A percentile compares a stretch with the other conserved stretches of the same genome.
phyloP scores from a whole-genome alignment of 2,113 vertebrate genomes.

The Centrocercus urophasianus region DNA sequence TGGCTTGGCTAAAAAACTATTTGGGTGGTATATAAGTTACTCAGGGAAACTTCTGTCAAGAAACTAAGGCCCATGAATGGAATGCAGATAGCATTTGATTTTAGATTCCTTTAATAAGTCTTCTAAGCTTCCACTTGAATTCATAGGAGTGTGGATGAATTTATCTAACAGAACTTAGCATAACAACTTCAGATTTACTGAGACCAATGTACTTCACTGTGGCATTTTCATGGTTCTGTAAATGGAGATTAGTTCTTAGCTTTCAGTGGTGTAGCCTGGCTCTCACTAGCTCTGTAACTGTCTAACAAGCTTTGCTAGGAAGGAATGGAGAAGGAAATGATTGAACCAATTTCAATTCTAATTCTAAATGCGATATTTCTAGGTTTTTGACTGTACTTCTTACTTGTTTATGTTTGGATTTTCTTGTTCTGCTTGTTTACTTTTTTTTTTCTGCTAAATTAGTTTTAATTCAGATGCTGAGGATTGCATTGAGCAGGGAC shows the following conservation, averaged over 20 bases:
- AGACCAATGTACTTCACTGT: not conserved
- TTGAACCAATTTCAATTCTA: not conserved
- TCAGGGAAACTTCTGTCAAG: conserved; percentile 1
- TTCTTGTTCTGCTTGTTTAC: too few relatives aligned
- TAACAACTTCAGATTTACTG: not conserved
- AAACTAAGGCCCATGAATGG: not conserved
- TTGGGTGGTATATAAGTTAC: not conserved
- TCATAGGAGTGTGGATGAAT: not conserved
- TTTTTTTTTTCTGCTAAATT: not conserved
- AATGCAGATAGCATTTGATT: conserved; percentile 2
- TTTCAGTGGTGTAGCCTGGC: not conserved
- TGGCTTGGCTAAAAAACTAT: not conserved
- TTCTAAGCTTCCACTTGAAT: not conserved
- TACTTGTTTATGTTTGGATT: not conserved
- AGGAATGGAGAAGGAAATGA: not conserved
- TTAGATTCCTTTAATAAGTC: not conserved
- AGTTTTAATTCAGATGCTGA: not conserved
- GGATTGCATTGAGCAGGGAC: not conserved
- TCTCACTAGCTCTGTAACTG: not conserved
- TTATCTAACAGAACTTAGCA: not conserved
- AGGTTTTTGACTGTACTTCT: not conserved
- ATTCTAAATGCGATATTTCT: not conserved
- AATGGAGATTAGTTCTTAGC: not conserved
- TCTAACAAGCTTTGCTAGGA: not conserved
- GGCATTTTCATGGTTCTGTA: not conserved